A percentile compares a stretch with the other conserved stretches of the same genome.
These are phyloP conservation scores for Drosophila orosa DNA, from an alignment of 1,140 invertebrate species.

Conservation along the genomic window DNA sequence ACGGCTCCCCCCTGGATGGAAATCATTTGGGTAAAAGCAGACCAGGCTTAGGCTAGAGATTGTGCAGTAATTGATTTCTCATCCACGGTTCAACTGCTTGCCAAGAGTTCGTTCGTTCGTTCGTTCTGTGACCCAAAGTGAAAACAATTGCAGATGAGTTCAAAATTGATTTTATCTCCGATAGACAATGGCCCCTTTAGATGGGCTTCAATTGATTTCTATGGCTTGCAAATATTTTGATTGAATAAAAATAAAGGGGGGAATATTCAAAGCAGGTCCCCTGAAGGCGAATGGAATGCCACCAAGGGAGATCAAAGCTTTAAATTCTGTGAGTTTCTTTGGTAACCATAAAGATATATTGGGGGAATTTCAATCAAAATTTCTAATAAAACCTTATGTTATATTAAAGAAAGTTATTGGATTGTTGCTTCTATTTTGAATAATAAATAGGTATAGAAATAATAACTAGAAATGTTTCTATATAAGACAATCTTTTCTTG, in stretches of 20 bases:
- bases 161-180: constrained; percentile 5
- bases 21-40: constrained; percentile 59
- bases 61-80: constrained; percentile 70
- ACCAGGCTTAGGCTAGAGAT: constrained; percentile 40
- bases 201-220: constrained; percentile 11
- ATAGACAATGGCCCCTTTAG: constrained; percentile 19
- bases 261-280: neutral
- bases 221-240: constrained; percentile 21
- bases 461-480: too few relatives aligned
- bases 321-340: constrained; percentile 1
- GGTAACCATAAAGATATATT: constrained; percentile 3
- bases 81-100: constrained; percentile 57
- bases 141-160: constrained; percentile 13
- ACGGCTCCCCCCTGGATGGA: too few relatives aligned
- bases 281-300: neutral
- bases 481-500: too few relatives aligned
- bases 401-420: neutral
- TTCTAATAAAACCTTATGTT: neutral
- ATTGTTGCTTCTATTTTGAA: too few relatives aligned
- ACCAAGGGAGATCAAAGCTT: neutral
- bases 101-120: constrained; percentile 6
- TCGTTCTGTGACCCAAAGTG: constrained; percentile 26
- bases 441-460: too few relatives aligned
- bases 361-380: constrained; percentile 5
- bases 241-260: constrained; percentile 6